Evolutionary conservation across 2,888 invertebrate genomes (phyloP), one percentile per base, ranked within the genome.

Genomic region (Bellardia pandia): DNA sequence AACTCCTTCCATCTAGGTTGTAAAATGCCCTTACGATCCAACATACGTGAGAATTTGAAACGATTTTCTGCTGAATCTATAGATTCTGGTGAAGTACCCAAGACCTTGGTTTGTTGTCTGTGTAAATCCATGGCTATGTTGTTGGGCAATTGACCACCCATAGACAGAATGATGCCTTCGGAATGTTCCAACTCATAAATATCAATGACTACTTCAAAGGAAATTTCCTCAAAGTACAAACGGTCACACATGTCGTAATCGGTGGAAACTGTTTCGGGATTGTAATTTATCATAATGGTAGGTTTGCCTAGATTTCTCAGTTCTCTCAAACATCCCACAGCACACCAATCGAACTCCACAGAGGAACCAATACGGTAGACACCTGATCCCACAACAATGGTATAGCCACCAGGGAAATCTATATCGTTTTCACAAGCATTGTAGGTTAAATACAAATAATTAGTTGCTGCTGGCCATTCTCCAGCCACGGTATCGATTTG

Each of bases 231-330:
- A 93, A 99, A 99, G 93, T 99, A 99, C 66, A 99, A 94, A 42
- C 99, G 95, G 93, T 99, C 99, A 91, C 99, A 99, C 98, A 99
- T 99, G 91, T 99, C 99, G 92, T 99, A 99, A 94, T 99, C 99
- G 0, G 99, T 99, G 93, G 99, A 99, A 3, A 99, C 99, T 0
- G 99, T 99, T 94, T 99, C 99, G 0, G 99, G 99, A 94, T 99
- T 99, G 92, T 98, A 99, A 94, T 99, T 99, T 0, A 99, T 96
- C 99, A 99, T 99, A 45, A 99, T 98, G 0, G 99, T 99, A 90
- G 98, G 97, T 89, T 96, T 96, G 1, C 96, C 97, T 86, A 99
- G 95, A 92, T 97, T 96, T 89, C 98, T 95, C 14, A 99, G 94
- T 93, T 99, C 99, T 82, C 98, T 95, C 66, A 99, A 95, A 92